Base-by-base conservation (phyloP, 2,113 vertebrate genomes). In the Oncorhynchus nerka region DNA sequence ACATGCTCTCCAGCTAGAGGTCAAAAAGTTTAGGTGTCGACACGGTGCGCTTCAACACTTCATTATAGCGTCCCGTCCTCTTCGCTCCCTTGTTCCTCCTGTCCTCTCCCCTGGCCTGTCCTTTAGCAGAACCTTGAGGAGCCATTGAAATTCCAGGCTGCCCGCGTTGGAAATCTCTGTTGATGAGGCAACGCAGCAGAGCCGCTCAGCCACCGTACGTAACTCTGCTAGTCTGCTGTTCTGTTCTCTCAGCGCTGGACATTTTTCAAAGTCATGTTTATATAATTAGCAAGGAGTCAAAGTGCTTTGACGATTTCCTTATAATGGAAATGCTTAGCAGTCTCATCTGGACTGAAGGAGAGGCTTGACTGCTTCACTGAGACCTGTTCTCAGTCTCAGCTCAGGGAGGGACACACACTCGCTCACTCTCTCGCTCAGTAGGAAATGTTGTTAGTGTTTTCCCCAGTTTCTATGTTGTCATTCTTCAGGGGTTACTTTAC, bases 241-340 rank as follows among this genome's bases (percentile, higher is more conserved):
- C 51, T 85, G 75, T 84, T 88, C 79, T 84, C 85, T 82, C 81
- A 79, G 82, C 81, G 87, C 89, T 91, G 86, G 86, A 88, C 88
- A 88, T 92, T 94, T 91, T 90, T 93, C 84, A 82, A 90, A 91
- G 90, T 91, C 90, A 88, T 93, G 90, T 92, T 93, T 92, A 91
- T 87, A 91, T 92, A 92, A 92, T 91, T 92, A 92, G 87, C 88
- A 76, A 91, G 85, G 78, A 86, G 83, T 82, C 83, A 77, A 84
- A 89, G 84, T 84, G 86, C 86, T 89, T 91, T 89, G 88, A 89
- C 89, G 83, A 77, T 85, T 55, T 89, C 86, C 83, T 75, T 88
- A 93, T 91, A 88, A 87, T 89, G 85, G 85, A 92, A 92, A 85
- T 84, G 76, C 85, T 89, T 79, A 81, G 85, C 86, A 89, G 84